Percentiles rank a stretch among this genome's conserved stretches.
phyloP scores from a whole-genome alignment of 1,140 invertebrate species.

The Drosophila bocqueti region DNA sequence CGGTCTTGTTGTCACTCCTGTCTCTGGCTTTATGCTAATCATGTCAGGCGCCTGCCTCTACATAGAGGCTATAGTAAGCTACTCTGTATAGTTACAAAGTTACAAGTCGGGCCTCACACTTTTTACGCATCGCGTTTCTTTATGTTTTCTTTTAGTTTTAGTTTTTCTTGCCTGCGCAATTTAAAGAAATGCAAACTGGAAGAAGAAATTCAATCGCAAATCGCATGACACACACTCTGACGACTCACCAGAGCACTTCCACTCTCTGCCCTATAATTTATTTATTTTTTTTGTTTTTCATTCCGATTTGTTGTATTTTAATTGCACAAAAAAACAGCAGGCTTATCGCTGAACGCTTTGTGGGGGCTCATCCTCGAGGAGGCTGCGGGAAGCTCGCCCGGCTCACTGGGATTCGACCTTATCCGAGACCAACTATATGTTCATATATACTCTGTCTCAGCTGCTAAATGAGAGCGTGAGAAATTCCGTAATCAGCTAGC shows the following conservation, averaged over 20 bases:
- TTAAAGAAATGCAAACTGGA: conserved; percentile 70
- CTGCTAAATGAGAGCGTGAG: conserved; percentile 67
- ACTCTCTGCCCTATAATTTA: conserved; percentile 14
- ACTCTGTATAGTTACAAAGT: neutral
- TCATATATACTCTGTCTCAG: conserved; percentile 16
- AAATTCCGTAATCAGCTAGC: conserved; percentile 52
- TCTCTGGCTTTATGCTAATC: conserved; percentile 70
- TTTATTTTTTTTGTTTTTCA: conserved; percentile 5
- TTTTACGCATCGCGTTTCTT: neutral
- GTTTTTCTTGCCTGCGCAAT: conserved; percentile 66
- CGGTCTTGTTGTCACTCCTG: conserved; percentile 35
- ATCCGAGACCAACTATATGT: conserved; percentile 36
- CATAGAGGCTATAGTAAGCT: neutral
- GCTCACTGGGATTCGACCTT: conserved; percentile 43
- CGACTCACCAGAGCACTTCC: conserved; percentile 25
- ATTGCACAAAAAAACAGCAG: conserved; percentile 13
- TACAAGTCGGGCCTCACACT: conserved; percentile 52
- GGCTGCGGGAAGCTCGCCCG: conserved; percentile 23
- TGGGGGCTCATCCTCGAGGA: conserved; percentile 32
- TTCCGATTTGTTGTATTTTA: conserved; percentile 7
- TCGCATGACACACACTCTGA: conserved; percentile 56
- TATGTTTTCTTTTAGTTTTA: conserved; percentile 13
- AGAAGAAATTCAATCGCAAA: conserved; percentile 68
- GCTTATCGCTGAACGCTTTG: conserved; percentile 34
- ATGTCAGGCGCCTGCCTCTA: conserved; percentile 39